Percentiles rank a stretch among this genome's conserved stretches.
Evolutionary conservation across 2,888 invertebrate genomes (phyloP).

Genomic region (Abrostola triplasia): DNA sequence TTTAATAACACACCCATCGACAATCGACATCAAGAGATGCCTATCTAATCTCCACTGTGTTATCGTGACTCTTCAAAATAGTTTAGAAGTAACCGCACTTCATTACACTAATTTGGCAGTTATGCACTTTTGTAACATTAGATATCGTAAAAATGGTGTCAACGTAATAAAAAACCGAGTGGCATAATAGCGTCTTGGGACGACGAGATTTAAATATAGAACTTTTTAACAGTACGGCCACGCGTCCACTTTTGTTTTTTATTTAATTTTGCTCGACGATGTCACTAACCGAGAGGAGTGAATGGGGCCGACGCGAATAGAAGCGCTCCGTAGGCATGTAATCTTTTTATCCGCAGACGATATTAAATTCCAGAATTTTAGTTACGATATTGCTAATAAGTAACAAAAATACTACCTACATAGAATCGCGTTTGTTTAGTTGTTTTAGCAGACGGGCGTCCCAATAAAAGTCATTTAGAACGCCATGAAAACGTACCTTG

Average conservation of each 20-base stretch:
- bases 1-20: conserved; percentile 62
- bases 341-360: conserved; percentile 40
- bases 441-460: conserved; percentile 39
- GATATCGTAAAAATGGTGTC: conserved; percentile 50
- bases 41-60: conserved; percentile 57
- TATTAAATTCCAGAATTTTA: conserved; percentile 26
- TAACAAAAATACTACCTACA: conserved; percentile 32
- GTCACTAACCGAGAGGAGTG: conserved; percentile 80
- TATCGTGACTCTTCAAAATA: conserved; percentile 48
- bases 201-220: conserved; percentile 83
- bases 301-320: conserved; percentile 79
- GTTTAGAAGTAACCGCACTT: conserved; percentile 34
- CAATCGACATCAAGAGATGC: conserved; percentile 55
- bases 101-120: conserved; percentile 33
- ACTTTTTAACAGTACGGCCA: conserved; percentile 81
- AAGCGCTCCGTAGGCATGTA: conserved; percentile 45
- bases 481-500: conserved; percentile 52
- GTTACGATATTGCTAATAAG: conserved; percentile 23
- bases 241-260: conserved; percentile 65
- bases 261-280: conserved; percentile 76
- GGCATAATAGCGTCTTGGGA: conserved; percentile 69
- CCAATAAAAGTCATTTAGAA: conserved; percentile 53
- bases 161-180: conserved; percentile 60
- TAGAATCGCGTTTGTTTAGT: conserved; percentile 31
- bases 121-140: conserved; percentile 34